Conservation (phyloP, 1,140 invertebrate genomes). For the Calephelis nemesis region DNA sequence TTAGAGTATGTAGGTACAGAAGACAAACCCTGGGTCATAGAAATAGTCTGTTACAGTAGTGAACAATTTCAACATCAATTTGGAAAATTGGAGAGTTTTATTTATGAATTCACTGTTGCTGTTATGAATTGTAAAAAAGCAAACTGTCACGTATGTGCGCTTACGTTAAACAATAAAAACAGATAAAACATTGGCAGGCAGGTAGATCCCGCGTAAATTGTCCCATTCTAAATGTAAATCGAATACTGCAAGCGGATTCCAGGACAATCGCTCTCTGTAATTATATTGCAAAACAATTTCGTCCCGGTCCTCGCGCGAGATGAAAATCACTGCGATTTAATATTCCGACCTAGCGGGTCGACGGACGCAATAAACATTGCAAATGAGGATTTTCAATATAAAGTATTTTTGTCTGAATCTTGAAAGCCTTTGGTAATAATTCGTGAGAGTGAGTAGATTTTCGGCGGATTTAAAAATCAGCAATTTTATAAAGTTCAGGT, state of each 20-base stretch:
- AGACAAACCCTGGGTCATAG: too few relatives aligned
- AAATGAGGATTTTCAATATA: constrained; percentile 25
- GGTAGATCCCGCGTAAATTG: constrained; percentile 42
- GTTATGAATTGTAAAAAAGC: too few relatives aligned
- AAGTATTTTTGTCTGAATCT: neutral
- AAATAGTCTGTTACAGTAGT: too few relatives aligned
- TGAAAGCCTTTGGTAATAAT: neutral
- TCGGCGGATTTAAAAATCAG: too few relatives aligned
- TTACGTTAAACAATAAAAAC: neutral
- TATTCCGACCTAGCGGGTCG: constrained; percentile 20
- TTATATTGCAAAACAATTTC: constrained; percentile 73
- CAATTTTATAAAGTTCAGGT: too few relatives aligned
- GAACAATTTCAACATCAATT: too few relatives aligned
- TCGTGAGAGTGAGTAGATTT: too few relatives aligned
- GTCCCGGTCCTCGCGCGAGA: constrained; percentile 41
- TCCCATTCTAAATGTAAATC: constrained; percentile 65
- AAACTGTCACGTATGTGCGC: neutral
- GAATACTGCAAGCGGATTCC: constrained; percentile 43
- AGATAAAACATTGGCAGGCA: constrained; percentile 22
- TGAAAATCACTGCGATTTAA: constrained; percentile 41
- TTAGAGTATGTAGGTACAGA: too few relatives aligned
- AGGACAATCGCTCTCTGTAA: constrained; percentile 59
- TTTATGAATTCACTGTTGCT: too few relatives aligned
- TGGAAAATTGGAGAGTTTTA: too few relatives aligned
- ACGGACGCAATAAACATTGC: constrained; percentile 44